Evolutionary conservation across 2,113 vertebrate species (phyloP), one percentile per base, ranked within the genome.

Genomic region (Dicentrarchus labrax): DNA sequence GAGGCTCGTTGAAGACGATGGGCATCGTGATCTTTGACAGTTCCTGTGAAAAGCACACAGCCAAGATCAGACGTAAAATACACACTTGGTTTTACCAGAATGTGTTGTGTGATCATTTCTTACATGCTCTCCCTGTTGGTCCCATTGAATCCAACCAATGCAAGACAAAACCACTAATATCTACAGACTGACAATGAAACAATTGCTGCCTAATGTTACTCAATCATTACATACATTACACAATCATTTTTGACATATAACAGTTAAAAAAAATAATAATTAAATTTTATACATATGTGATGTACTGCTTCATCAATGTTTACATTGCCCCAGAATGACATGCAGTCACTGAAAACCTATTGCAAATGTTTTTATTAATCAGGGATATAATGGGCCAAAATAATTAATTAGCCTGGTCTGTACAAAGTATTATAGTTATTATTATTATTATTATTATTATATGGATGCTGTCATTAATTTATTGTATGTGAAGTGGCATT

Each of bases 1-100:
- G 92, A 0, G 98, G 98, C 94, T 99, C 98, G 0, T 99, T 99
- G 93, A 99, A 98, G 80, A 95, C 96, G 30, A 99, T 97, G 17
- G 98, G 98, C 98, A 99, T 99, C 0, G 98, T 99, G 91, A 99
- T 99, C 94, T 99, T 99, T 71, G 98, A 99, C 84, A 99, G 93
- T 89, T 99, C 98, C 98, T 99, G 80, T 66, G n/a, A 72, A 76
- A 71, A 74, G 5, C 6, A 39, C 4, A 15, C 10, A 13, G 45
- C 45, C 10, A 13, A 47, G 45, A 47, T 47, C 45, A 47, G 45
- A 47, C 30, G 45, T 15, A 13, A 4, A 12, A 13, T 15, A 47
- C 10, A 47, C 10, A 47, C 10, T 47, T 11, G 3, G 4, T 47
- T 10, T 13, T 47, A 47, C 2, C 12, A 15, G 45, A 47, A 56